Conservation (phyloP, 2,797 vertebrate genomes). For the Chaenodraco wilsoni region DNA sequence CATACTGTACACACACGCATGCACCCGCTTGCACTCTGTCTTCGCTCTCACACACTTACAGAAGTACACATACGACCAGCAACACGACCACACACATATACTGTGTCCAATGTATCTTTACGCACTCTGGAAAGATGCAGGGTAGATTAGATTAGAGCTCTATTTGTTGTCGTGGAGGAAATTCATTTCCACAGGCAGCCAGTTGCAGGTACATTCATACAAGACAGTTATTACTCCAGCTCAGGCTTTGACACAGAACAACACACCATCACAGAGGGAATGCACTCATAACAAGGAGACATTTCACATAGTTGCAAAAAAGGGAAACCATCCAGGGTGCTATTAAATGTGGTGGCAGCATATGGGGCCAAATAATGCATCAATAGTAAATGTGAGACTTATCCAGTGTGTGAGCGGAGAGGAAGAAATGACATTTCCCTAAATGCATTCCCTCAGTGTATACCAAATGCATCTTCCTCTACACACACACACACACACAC, state of each 20-base stretch:
- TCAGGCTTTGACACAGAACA: slow-evolving; percentile 70
- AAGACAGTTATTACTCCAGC: slow-evolving; percentile 70
- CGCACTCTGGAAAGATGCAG: slow-evolving; percentile 64
- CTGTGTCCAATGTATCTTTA: slow-evolving; percentile 57
- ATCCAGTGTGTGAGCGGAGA: slow-evolving; percentile 29
- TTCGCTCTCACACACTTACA: slow-evolving; percentile 59
- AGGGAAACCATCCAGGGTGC: slow-evolving; percentile 42
- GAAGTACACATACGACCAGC: slow-evolving; percentile 65
- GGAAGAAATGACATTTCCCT: slow-evolving; percentile 60
- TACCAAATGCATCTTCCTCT: slow-evolving; percentile 46
- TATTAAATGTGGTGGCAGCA: slow-evolving; percentile 51
- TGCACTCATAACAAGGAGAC: slow-evolving; percentile 61
- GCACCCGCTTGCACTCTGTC: slow-evolving; percentile 62
- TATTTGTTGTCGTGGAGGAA: slow-evolving; percentile 73
- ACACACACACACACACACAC: slow-evolving; percentile 1
- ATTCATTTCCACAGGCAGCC: slow-evolving; percentile 73
- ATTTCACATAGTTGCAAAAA: slow-evolving; percentile 38
- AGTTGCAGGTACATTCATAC: slow-evolving; percentile 73
- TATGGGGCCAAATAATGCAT: slow-evolving; percentile 56
- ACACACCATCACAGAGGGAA: slow-evolving; percentile 59
- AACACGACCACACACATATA: slow-evolving; percentile 73
- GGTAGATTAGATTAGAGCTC: slow-evolving; percentile 75
- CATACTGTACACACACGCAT: slow-evolving; percentile 69
- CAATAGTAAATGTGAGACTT: slow-evolving; percentile 44
- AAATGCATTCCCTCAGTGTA: slow-evolving; percentile 53